Evolutionary conservation across 2,888 invertebrate genomes (phyloP), one percentile per base, ranked within the genome.

Genomic region (Oegoconia quadripuncta): DNA sequence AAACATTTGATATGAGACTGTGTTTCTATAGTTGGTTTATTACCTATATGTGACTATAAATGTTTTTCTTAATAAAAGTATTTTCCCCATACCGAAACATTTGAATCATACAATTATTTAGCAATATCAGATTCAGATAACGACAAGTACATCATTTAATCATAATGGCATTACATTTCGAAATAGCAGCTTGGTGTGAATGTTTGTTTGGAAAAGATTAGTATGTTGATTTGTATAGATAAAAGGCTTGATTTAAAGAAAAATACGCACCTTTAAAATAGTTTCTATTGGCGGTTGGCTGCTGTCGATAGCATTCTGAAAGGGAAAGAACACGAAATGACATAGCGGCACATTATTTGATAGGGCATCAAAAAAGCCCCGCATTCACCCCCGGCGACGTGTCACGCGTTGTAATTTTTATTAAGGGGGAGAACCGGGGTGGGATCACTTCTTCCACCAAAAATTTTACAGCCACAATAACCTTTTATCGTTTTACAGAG

Each of bases 261-360:
- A 25, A 5, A 39, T 46, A 56, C 70, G 75, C 72, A 92, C 92
- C 89, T 91, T 92, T 64, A 92, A 82, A 69, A 92, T 92, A 74
- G 89, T 90, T 71, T 92, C 91, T 69, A 92, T 89, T 56, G 83
- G 88, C 50, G 88, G 86, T 54, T 90, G 88, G 67, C 87, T 89
- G 67, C 90, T 89, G 58, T 89, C 88, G 58, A 87, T 81, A 52
- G 74, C 61, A 57, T 67, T 78, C 88, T 88, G 84, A 42, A 68
- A 76, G 42, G 48, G 58, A 61, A 55, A 45, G 52, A n/a, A 29
- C 18, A 39, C 20, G n/a, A n/a, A n/a, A n/a, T n/a, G n/a, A 27
- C 32, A 26, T 31, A 20, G 15, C 12, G 23, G 6, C 32, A 27
- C 15, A 33, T 30, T 22, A 25, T 11, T 25, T 34, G 23, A 23